Conservation (phyloP, 2,797 vertebrate species). For the Bryconaethiops microstoma region DNA sequence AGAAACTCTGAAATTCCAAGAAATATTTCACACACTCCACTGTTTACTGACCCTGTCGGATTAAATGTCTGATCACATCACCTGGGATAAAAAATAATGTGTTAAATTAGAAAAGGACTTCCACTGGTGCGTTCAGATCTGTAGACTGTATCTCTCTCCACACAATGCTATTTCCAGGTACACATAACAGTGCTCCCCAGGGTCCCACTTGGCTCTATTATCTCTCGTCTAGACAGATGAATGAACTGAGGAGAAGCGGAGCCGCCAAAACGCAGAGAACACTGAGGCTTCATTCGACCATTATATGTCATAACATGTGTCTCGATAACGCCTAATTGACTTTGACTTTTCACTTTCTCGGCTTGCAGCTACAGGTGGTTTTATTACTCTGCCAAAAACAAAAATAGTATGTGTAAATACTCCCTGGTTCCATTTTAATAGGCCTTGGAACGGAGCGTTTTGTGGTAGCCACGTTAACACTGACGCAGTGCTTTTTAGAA, state of each 20-base stretch:
- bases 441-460: constrained; percentile 37
- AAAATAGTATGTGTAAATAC: constrained; percentile 48
- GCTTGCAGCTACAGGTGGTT: constrained; percentile 51
- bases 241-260: neutral
- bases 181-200: constrained; percentile 1
- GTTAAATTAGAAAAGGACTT: too few species aligned
- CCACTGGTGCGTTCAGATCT: too few species aligned
- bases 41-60: too few species aligned
- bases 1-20: too few species aligned
- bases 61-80: too few species aligned
- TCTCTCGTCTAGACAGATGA: neutral
- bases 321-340: constrained; percentile 47
- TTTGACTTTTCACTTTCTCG: constrained; percentile 42
- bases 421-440: constrained; percentile 24
- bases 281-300: constrained; percentile 16
- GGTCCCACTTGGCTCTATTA: constrained; percentile 34
- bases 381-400: constrained; percentile 42
- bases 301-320: constrained; percentile 28
- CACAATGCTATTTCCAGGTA: constrained; percentile 26
- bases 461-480: constrained; percentile 22
- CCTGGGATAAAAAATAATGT: too few species aligned
- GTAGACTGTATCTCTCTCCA: neutral
- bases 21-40: too few species aligned
- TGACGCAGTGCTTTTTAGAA: constrained; percentile 39
- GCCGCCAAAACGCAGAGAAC: constrained; percentile 33